Evolutionary conservation across 2,888 invertebrate species (phyloP).

Genomic region (Acrobasis repandana): DNA sequence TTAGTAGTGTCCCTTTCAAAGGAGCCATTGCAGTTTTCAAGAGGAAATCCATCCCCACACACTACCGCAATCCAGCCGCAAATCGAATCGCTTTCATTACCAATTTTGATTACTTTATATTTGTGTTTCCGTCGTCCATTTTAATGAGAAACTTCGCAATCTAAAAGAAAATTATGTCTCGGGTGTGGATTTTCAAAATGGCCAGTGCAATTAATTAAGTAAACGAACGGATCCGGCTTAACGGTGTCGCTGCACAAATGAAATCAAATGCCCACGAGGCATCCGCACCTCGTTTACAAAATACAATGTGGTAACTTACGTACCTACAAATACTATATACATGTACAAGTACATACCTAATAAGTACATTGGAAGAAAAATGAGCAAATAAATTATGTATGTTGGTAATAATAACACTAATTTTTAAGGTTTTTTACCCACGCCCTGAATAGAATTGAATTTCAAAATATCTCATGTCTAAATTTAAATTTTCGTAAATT

Average conservation of each 20-base stretch:
- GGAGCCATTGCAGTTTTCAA: too few species aligned
- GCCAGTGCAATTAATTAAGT: slow-evolving; percentile 59
- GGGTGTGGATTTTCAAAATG: slow-evolving; percentile 52
- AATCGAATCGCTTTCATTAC: slow-evolving; percentile 53
- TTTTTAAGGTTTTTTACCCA: too few species aligned
- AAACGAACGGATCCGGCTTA: slow-evolving; percentile 39
- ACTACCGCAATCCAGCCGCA: slow-evolving; percentile 9
- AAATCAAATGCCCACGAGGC: slow-evolving; percentile 2
- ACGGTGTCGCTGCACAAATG: slow-evolving; percentile 20
- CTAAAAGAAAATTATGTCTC: slow-evolving; percentile 66
- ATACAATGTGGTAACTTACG: too few species aligned
- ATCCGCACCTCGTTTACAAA: background rate
- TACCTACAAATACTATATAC: too few species aligned
- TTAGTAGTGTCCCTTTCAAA: too few species aligned
- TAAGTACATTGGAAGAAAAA: too few species aligned
- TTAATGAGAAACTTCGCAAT: slow-evolving; percentile 59
- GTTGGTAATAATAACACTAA: too few species aligned
- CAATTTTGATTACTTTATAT: slow-evolving; percentile 71
- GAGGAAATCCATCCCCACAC: background rate
- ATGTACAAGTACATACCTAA: too few species aligned
- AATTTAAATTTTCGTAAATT: too few species aligned
- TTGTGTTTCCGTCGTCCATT: slow-evolving; percentile 60
- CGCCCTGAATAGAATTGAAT: too few species aligned
- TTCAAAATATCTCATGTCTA: too few species aligned
- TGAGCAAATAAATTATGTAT: too few species aligned